Base-by-base conservation (phyloP, 2,113 vertebrate genomes). In the Misgurnus anguillicaudatus region DNA sequence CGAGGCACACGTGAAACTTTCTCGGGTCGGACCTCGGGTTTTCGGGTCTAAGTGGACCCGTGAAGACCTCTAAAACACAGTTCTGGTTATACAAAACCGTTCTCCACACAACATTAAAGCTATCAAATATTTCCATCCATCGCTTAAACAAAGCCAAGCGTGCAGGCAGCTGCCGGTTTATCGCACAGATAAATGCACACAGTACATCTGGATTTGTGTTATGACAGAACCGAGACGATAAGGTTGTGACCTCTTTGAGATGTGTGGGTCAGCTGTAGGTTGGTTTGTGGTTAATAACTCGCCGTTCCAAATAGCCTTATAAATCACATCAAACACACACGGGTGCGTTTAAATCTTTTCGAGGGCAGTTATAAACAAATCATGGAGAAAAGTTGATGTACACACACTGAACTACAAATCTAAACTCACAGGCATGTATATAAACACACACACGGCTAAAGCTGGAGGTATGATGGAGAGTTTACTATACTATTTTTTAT, bases 221-320 rank as follows among this genome's bases (percentile, higher is more conserved):
- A 51, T 77, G 78, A 61, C 82, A 82, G 77, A 45, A 51, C 60
- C 24, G 64, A 65, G 41, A 67, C 55, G n/a, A 60, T 39, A 61
- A 78, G 75, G 82, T 84, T 14, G 13, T 70, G 78, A 84, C 82
- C 78, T 51, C 13, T n/a, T 53, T 17, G 42, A 63, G 70, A n/a
- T 11, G 21, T 64, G 51, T 9, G 53, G 47, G 53, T 10, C 38
- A 19, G 51, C n/a, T 5, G 9, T 51, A 60, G 67, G 75, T 64
- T 38, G 19, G 66, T 62, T 80, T 13, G 21, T 6, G 74, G 69
- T 74, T 78, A 69, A 75, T 41, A 69, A 42, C 66, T 51, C 63
- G 24, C 42, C 24, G 21, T 68, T 81, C n/a, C 78, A 48, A 74
- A 84, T 55, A 84, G 79, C 79, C 72, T 81, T 84, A 84, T 78